These are phyloP conservation scores for Hepsetus odoe DNA, from an alignment of 2,113 vertebrate genomes.

Conservation along the genomic window DNA sequence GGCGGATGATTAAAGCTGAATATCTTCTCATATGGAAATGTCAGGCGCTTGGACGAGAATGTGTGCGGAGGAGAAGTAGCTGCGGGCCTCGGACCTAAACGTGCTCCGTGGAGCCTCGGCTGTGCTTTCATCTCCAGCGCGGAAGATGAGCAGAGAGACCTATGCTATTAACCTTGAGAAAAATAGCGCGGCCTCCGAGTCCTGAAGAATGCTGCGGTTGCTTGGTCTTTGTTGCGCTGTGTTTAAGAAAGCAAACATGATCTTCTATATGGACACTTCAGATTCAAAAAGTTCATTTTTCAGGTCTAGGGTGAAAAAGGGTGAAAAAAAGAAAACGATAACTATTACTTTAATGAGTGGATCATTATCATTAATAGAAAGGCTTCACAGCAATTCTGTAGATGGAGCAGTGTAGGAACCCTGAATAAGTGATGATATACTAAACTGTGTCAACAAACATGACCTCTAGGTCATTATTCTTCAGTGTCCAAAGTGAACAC, in stretches of 20 bases:
- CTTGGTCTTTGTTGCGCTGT: background rate
- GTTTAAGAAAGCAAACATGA: background rate
- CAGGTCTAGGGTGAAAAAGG: too few species aligned
- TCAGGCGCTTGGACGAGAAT: conserved; percentile 25
- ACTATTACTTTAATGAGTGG: too few species aligned
- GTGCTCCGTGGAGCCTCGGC: conserved; percentile 13
- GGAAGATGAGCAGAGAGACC: conserved; percentile 30
- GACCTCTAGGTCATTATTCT: background rate
- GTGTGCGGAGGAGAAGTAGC: conserved; percentile 18
- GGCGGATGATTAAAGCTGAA: conserved; percentile 60
- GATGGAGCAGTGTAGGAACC: background rate
- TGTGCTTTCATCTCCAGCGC: conserved; percentile 51
- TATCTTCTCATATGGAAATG: conserved; percentile 49
- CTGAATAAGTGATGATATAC: background rate
- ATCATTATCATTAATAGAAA: background rate
- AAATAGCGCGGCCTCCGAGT: conserved; percentile 31
- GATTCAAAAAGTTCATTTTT: background rate
- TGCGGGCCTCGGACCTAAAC: conserved; percentile 31
- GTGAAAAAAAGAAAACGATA: too few species aligned
- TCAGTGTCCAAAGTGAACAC: conserved; percentile 10
- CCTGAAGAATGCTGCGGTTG: conserved; percentile 13
- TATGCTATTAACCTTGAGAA: conserved; percentile 47
- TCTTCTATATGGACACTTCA: background rate
- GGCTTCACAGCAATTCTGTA: background rate
- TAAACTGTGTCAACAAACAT: background rate